Base-by-base conservation (phyloP, 2,888 invertebrate genomes). In the Zygogramma bicolorata region DNA sequence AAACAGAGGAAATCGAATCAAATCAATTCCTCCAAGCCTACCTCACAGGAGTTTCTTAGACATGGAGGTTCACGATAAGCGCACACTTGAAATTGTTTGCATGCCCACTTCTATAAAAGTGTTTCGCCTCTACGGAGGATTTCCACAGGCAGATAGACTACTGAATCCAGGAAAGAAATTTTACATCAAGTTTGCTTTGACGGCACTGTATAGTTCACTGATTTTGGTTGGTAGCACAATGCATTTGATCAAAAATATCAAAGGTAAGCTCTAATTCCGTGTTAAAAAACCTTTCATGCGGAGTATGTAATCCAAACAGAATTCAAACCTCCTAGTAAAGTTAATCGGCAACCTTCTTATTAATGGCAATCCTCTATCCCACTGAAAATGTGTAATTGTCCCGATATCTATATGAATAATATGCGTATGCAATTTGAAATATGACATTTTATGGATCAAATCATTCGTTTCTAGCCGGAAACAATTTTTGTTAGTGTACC, bases 191-290 rank as follows among this genome's bases (percentile, higher is more conserved):
- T 71, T 68, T 65, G 38, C 58, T 3, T 2, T 67, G 6, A 53
- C 31, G 2, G 62, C 71, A 13, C 3, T 67, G 18, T 42, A 31
- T 1, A 61, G 65, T 13, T 73, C 73, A 3, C 5, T 73, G 5
- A 27, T 63, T 34, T 61, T 73, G 18, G 46, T 70, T 27, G 69
- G 75, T 3, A 66, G 73, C 40, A 29, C 31, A 27, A 34, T 73
- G 58, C 75, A 75, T 62, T 42, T 75, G n/a, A 62, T 68, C 18
- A 66, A 70, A 29, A 65, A 13, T 58, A 67, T 71, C 2, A 68
- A 59, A 65, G 74, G 74, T 74, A 66, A 25, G 31, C n/a, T 7
- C 20, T 15, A 53, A n/a, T 4, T 53, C 7, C 20, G 3, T 10
- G 0, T 5, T 5, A 5, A 53, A 3, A 27, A 53, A 53, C 25